Evolutionary conservation across 1,140 invertebrate species (phyloP), one percentile per base, ranked within the genome.

Genomic region (Samia ricini): DNA sequence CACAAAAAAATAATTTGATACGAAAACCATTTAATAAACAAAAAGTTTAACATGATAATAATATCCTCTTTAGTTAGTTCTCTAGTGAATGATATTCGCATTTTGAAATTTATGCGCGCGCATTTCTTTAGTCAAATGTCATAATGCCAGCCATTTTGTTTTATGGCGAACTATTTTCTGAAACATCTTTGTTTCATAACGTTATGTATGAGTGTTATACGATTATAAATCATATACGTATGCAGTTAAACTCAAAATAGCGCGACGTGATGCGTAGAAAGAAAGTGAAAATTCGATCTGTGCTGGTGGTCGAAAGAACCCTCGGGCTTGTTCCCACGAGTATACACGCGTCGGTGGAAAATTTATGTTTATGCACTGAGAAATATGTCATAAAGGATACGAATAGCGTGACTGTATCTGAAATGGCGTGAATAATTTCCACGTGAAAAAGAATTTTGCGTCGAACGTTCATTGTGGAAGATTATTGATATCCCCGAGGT

Each of bases 281-380:
- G 75, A 88, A 86, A 88, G 87, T 89, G 87, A 89, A 89, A 89
- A 89, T 79, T 81, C 76, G 64, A 71, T 81, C 80, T 60, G 77
- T 85, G 84, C 79, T 83, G 87, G 87, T 89, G 87, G 85, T 89
- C 85, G 83, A 29, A 56, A 24, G 58, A 61, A 76, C 79, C 85
- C 70, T 68, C 64, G 58, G 83, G 84, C 83, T 26, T 57, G 79
- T 88, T 89, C 87, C 81, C 87, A 89, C 87, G 87, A 83, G 76
- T 89, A 88, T 88, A 76, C 78, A 76, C 78, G 61, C 77, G 78
- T 69, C 79, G 74, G 64, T 79, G 78, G 87, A 87, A 89, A 89
- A 88, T 89, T 84, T 89, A 89, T 86, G 85, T 85, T 85, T 82
- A 87, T 81, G 83, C 81, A 87, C 84, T 85, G 80, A 87, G 87